Conservation (phyloP, 2,797 vertebrate species). For the Bryconaethiops microstoma region DNA sequence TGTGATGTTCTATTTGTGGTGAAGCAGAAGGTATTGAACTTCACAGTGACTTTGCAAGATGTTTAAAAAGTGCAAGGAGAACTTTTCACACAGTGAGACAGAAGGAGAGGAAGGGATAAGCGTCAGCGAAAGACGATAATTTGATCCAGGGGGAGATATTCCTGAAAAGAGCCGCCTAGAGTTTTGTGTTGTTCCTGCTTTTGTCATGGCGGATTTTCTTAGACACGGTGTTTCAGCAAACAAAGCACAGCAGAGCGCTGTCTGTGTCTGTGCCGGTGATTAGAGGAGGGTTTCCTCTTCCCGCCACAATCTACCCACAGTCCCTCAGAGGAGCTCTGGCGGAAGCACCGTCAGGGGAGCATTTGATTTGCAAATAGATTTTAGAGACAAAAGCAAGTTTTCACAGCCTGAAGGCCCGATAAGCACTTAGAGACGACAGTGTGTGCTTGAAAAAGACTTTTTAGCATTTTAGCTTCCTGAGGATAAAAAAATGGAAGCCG, state of each 20-base stretch:
- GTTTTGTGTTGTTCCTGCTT: constrained; percentile 54
- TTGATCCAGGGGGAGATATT: constrained; percentile 57
- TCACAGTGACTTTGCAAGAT: constrained; percentile 53
- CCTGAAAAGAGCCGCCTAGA: constrained; percentile 47
- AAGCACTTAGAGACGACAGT: constrained; percentile 58
- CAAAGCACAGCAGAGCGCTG: constrained; percentile 46
- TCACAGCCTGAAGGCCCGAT: constrained; percentile 55
- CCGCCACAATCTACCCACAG: constrained; percentile 42
- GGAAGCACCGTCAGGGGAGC: constrained; percentile 51
- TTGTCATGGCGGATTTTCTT: constrained; percentile 48
- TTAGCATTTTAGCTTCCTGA: constrained; percentile 52
- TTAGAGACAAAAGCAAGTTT: constrained; percentile 63
- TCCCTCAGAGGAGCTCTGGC: constrained; percentile 54
- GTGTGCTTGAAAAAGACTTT: constrained; percentile 33
- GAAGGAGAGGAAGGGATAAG: constrained; percentile 25
- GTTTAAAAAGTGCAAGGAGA: constrained; percentile 41
- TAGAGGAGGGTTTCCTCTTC: constrained; percentile 49
- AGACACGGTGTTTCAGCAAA: constrained; percentile 44
- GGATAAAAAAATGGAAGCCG: constrained; percentile 55
- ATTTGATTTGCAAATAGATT: constrained; percentile 70
- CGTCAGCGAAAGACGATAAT: constrained; percentile 56
- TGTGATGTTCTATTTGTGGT: constrained; percentile 51
- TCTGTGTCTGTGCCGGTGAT: constrained; percentile 41
- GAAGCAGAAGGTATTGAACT: constrained; percentile 48
- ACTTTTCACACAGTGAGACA: neutral